Evolutionary conservation across 2,888 invertebrate genomes (phyloP).

Genomic region (Diaprepes abbreviatus): DNA sequence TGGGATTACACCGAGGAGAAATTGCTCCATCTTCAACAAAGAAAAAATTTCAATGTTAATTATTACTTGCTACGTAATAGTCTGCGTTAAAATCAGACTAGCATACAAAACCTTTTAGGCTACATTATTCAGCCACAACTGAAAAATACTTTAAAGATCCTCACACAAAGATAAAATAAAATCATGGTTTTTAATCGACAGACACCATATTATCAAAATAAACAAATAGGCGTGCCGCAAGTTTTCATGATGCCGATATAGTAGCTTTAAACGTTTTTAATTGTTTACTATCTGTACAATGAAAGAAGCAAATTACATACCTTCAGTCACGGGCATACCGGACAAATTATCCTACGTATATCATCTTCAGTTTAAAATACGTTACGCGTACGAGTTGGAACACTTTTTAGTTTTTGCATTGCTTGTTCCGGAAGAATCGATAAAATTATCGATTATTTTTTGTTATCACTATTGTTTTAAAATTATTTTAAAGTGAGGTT

Average conservation of each 20-base stretch:
- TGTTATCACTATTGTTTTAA: too few species aligned
- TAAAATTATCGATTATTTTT: too few species aligned
- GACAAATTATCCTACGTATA: slow-evolving; percentile 21
- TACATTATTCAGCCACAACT: too few species aligned
- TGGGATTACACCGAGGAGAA: too few species aligned
- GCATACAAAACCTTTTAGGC: too few species aligned
- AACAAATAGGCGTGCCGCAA: slow-evolving; percentile 26
- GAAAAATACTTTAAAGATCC: slow-evolving; percentile 15
- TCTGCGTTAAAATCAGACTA: too few species aligned
- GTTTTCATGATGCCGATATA: slow-evolving; percentile 6
- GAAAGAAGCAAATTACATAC: slow-evolving; percentile 38
- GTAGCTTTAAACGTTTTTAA: slow-evolving; percentile 36
- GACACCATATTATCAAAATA: slow-evolving; percentile 25
- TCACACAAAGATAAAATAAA: slow-evolving; percentile 23
- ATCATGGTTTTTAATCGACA: slow-evolving; percentile 28
- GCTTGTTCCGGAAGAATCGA: too few species aligned
- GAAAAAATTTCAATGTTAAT: too few species aligned
- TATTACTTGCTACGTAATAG: too few species aligned
- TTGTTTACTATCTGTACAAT: slow-evolving; percentile 34
- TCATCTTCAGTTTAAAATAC: slow-evolving; percentile 15
- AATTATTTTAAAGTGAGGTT: too few species aligned
- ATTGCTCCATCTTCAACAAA: too few species aligned
- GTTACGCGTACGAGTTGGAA: slow-evolving; percentile 4
- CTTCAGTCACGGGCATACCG: slow-evolving; percentile 12
- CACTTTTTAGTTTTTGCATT: slow-evolving; percentile 6